These are phyloP conservation scores for Bucorvus abyssinicus DNA, from an alignment of 2,797 vertebrate genomes.

Conservation along the genomic window DNA sequence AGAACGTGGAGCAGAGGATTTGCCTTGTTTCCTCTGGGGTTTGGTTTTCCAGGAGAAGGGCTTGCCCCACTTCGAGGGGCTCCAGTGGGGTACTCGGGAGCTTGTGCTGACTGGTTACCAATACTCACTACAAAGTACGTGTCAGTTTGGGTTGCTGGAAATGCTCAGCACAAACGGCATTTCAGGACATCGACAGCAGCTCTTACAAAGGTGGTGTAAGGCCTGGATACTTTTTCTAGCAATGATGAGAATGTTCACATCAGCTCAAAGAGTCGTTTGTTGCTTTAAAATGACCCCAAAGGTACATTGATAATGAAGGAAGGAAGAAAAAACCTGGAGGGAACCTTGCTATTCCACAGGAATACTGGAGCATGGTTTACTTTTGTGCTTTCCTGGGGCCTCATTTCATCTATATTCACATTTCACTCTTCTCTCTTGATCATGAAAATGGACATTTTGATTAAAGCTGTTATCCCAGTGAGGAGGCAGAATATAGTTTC, in stretches of 20 bases:
- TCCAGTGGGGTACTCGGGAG: neutral
- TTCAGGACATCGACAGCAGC: neutral
- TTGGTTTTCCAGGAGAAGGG: neutral
- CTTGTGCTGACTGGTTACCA: neutral
- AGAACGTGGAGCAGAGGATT: neutral
- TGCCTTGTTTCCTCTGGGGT: neutral
- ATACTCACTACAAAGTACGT: neutral
- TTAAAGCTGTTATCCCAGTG: neutral
- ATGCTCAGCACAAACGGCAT: neutral
- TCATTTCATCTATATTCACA: neutral
- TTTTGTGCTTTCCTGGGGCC: neutral
- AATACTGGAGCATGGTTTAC: neutral
- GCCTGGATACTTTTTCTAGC: neutral
- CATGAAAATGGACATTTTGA: constrained; percentile 8
- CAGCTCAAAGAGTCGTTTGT: neutral
- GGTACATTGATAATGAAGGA: neutral
- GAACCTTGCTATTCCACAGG: neutral
- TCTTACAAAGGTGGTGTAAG: neutral
- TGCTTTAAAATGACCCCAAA: neutral
- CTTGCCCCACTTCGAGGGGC: neutral
- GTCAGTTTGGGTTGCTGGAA: neutral
- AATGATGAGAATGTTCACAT: neutral
- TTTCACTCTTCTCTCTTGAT: neutral
- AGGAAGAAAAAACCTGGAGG: neutral
- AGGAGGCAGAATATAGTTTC: neutral